Percentiles rank a stretch among this genome's conserved stretches.
These are phyloP conservation scores for Anastrepha ludens DNA, from an alignment of 1,140 invertebrate species.

Conservation along the genomic window DNA sequence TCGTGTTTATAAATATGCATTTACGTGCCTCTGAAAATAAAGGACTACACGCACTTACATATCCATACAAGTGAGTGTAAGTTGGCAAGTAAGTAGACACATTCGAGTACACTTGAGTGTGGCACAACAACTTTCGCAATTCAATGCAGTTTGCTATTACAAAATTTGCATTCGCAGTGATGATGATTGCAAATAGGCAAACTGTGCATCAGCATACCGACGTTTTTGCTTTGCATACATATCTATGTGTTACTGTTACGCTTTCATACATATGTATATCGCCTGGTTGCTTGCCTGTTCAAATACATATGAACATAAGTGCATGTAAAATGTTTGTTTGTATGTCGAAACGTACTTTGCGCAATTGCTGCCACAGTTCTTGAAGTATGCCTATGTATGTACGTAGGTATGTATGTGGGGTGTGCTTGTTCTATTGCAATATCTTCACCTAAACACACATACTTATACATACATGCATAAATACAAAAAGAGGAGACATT, in stretches of 20 bases:
- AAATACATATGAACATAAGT: too few species aligned
- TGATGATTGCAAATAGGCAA: neutral
- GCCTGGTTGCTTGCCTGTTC: too few species aligned
- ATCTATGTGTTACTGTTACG: too few species aligned
- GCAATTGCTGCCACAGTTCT: too few species aligned
- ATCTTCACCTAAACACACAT: neutral
- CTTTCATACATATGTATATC: too few species aligned
- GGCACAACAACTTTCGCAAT: neutral
- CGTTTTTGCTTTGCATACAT: neutral
- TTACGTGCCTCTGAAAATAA: neutral
- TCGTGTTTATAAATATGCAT: too few species aligned
- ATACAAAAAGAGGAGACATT: neutral
- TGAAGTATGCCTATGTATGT: too few species aligned
- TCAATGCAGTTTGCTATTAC: neutral
- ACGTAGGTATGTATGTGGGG: too few species aligned
- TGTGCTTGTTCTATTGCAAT: too few species aligned
- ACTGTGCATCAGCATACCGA: too few species aligned
- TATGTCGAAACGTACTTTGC: too few species aligned
- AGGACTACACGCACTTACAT: neutral
- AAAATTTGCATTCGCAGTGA: neutral
- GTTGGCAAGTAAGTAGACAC: neutral
- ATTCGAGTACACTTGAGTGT: slow-evolving; percentile 16
- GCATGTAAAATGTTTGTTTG: too few species aligned
- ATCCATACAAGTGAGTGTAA: neutral
- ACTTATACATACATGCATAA: neutral